Evolutionary conservation across 2,888 invertebrate species (phyloP), one percentile per base, ranked within the genome.

Genomic region (Tuta absoluta): DNA sequence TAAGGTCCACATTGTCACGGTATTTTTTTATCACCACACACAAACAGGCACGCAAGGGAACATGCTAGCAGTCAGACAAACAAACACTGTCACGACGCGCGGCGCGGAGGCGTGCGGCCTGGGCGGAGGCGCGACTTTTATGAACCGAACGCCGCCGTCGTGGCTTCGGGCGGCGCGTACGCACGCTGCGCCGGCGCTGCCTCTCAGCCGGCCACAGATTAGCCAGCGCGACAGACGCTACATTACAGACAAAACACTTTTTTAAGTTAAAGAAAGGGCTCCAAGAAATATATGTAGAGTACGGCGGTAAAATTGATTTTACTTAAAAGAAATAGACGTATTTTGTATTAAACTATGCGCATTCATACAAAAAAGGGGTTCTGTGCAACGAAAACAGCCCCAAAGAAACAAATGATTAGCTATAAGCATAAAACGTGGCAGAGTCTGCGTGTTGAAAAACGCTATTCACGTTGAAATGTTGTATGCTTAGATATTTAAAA

Each of bases 101-200:
- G 63, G 23, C 24, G 24, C 1, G 67, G 63, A 60, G 65, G 66
- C 81, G 79, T 85, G 86, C 78, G 80, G 72, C 73, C 74, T 73
- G 77, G 73, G 73, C 79, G 79, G 74, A 71, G 76, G 81, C 87
- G 80, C 81, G 82, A 79, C 83, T 83, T 83, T 79, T 79, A 77
- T 81, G 76, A 68, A 67, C 1, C 33, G 33, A 33, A 33, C 70
- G 63, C 68, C 37, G 62, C 65, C 67, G 66, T 49, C 69, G 51
- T 53, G 51, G 69, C 66, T 57, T 33, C 37, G 33, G 63, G 66
- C 69, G 71, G 74, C 81, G 81, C 75, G 73, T 74, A 81, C 82
- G 82, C 81, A 77, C 65, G 33, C 63, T 69, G 65, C 57, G 62
- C 67, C 71, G 65, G 67, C 67, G 68, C 64, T 66, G 56, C 28